phyloP scores from a whole-genome alignment of 2,797 vertebrate species.

The Cheirogaleus major region DNA sequence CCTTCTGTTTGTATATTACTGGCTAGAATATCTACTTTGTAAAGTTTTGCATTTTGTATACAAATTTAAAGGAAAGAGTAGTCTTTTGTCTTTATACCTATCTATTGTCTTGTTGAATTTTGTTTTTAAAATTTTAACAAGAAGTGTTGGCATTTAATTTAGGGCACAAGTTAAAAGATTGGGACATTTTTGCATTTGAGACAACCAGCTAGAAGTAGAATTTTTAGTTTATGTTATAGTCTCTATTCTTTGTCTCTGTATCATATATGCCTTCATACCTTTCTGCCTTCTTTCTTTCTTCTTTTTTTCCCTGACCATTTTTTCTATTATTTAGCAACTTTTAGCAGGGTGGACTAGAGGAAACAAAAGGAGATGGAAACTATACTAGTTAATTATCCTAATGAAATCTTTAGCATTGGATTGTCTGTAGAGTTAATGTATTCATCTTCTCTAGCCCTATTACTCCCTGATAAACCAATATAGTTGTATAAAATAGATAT shows the following conservation, averaged over 20 bases:
- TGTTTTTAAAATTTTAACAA: neutral
- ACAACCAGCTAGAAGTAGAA: neutral
- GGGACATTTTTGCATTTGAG: neutral
- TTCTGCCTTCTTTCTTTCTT: neutral
- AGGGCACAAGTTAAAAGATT: conserved; percentile 25
- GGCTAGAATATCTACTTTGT: neutral
- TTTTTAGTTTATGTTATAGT: conserved; percentile 9
- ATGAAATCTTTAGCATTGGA: neutral
- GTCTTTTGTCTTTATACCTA: neutral
- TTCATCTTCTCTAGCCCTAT: neutral
- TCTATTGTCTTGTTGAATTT: neutral
- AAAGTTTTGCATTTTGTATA: neutral
- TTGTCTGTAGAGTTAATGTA: conserved; percentile 53
- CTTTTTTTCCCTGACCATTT: neutral
- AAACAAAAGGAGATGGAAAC: conserved; percentile 29
- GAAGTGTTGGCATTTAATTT: conserved; percentile 22
- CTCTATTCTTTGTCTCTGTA: conserved; percentile 13
- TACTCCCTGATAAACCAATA: conserved; percentile 38
- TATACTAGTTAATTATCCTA: neutral
- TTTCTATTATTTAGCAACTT: neutral
- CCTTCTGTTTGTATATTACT: neutral
- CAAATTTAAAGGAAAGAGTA: neutral
- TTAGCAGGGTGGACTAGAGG: neutral
- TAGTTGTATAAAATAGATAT: conserved; percentile 10
- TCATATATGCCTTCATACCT: neutral